These are phyloP conservation scores for Chironomus tepperi DNA, from an alignment of 1,140 invertebrate genomes.

Conservation along the genomic window DNA sequence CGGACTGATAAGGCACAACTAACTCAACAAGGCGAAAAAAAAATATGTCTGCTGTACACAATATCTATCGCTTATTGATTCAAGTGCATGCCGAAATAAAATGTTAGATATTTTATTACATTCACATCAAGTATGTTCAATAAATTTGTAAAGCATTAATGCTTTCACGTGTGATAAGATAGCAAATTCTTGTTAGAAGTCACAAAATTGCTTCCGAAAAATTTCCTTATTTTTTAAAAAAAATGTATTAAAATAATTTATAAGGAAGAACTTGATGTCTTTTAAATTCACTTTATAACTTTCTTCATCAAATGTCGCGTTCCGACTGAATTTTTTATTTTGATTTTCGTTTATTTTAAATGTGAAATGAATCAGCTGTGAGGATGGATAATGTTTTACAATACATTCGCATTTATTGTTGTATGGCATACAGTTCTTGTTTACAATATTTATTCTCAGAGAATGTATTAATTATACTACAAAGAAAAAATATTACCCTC, in stretches of 20 bases:
- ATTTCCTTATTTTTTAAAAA: background rate
- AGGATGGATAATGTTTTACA: background rate
- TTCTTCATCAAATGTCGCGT: background rate
- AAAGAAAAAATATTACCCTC: too few relatives aligned
- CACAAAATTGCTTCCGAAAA: background rate
- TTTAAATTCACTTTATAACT: background rate
- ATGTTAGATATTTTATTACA: background rate
- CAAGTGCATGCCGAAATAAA: background rate
- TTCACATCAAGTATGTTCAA: too few relatives aligned
- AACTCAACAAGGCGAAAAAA: too few relatives aligned
- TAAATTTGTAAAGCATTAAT: too few relatives aligned
- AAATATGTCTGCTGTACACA: background rate
- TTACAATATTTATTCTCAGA: too few relatives aligned
- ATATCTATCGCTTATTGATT: background rate
- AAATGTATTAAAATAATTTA: background rate
- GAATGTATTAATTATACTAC: too few relatives aligned
- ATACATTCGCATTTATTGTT: background rate
- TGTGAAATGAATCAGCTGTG: slow-evolving; percentile 7
- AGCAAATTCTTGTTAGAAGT: too few relatives aligned
- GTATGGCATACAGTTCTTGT: too few relatives aligned
- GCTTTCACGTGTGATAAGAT: too few relatives aligned
- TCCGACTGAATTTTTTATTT: background rate
- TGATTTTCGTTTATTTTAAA: background rate
- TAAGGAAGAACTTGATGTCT: background rate
- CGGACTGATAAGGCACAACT: background rate